These are phyloP conservation scores for Pseudonaja textilis DNA, from an alignment of 2,113 vertebrate species.

Conservation along the genomic window DNA sequence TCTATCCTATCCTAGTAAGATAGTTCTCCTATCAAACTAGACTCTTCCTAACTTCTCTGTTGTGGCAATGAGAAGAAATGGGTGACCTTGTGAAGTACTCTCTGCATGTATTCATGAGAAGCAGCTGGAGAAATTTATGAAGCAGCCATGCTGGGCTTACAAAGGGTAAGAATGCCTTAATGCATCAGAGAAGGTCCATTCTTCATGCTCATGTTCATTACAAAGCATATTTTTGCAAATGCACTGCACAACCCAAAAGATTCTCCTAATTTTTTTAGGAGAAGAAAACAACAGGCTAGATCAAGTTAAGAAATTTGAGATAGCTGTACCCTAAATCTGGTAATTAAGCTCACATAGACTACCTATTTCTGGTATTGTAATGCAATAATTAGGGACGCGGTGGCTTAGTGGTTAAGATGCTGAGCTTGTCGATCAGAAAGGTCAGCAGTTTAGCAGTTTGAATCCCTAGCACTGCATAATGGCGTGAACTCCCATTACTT, in stretches of 20 bases:
- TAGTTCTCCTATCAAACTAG: not conserved
- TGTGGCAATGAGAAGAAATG: not conserved
- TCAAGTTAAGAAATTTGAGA: not conserved
- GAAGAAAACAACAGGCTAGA: not conserved
- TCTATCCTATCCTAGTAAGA: not conserved
- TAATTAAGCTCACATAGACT: not conserved
- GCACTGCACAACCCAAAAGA: not conserved
- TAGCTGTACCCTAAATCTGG: not conserved
- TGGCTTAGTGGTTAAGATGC: no score
- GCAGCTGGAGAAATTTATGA: not conserved
- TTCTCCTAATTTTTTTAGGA: not conserved
- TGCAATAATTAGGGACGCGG: no score
- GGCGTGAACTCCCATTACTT: no score
- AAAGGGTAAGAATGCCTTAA: not conserved
- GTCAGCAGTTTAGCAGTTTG: no score
- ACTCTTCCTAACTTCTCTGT: not conserved
- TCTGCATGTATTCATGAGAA: not conserved
- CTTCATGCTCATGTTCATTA: not conserved
- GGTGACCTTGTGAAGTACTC: not conserved
- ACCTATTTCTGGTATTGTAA: not conserved
- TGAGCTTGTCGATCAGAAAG: no score
- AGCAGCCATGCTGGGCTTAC: not conserved
- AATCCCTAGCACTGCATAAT: no score
- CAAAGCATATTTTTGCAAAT: not conserved
- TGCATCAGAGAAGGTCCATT: not conserved